phyloP scores from a whole-genome alignment of 2,888 invertebrate species.

The Eupeodes latifasciatus region DNA sequence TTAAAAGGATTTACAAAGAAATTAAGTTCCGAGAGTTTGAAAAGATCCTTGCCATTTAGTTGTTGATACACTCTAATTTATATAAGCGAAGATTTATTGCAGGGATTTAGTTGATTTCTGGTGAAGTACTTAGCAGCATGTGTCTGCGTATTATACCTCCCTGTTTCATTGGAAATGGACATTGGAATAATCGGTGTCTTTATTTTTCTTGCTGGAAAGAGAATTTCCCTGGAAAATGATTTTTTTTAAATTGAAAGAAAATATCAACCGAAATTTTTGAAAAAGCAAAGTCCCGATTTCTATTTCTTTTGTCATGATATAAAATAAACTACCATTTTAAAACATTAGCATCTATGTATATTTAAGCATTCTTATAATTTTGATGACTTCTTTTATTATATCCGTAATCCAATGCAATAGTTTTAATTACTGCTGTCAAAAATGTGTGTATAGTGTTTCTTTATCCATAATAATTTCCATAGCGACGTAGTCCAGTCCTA shows the following conservation, averaged over 20 bases:
- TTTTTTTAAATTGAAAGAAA: too few species aligned
- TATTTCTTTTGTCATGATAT: neutral
- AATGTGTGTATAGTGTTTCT: neutral
- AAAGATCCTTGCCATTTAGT: slow-evolving; percentile 42
- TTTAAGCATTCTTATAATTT: neutral
- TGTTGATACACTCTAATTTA: slow-evolving; percentile 61
- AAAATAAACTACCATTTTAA: neutral
- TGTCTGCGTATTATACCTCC: too few species aligned
- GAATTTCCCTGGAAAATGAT: neutral
- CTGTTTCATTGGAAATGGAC: neutral
- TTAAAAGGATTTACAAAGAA: slow-evolving; percentile 33
- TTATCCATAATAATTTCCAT: slow-evolving; percentile 4
- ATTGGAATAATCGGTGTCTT: slow-evolving; percentile 17
- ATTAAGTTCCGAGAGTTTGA: slow-evolving; percentile 44
- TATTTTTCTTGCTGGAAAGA: neutral
- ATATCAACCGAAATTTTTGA: too few species aligned
- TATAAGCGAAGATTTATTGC: slow-evolving; percentile 44
- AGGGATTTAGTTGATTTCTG: slow-evolving; percentile 37
- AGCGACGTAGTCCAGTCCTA: neutral
- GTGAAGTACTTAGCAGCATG: slow-evolving; percentile 19
- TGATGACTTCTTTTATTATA: neutral
- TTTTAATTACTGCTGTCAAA: neutral
- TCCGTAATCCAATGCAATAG: neutral
- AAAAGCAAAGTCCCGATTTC: too few species aligned
- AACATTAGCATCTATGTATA: neutral